A percentile compares a stretch with the other conserved stretches of the same genome.
Evolutionary conservation across 1,140 invertebrate genomes (phyloP).

Genomic region (Apolygus lucorum): DNA sequence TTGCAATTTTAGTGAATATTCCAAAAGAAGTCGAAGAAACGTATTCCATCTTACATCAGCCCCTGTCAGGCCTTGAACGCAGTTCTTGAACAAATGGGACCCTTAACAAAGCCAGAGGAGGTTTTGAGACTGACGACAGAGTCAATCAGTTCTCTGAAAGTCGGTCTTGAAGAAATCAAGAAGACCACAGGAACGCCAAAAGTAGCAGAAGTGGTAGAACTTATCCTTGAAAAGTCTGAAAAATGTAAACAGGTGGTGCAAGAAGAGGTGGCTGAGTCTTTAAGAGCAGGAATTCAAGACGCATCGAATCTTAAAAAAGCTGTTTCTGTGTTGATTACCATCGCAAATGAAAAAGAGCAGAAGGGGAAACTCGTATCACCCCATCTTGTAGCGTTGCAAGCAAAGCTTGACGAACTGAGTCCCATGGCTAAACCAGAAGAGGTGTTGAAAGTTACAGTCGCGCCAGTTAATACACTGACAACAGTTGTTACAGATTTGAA

Average conservation of each 20-base stretch:
- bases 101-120: background rate
- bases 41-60: background rate
- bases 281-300: background rate
- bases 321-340: background rate
- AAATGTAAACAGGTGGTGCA: background rate
- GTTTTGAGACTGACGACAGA: background rate
- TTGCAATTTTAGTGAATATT: background rate
- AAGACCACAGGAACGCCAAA: slow-evolving; percentile 11
- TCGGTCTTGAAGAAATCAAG: slow-evolving; percentile 29
- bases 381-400: background rate
- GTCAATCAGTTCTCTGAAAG: slow-evolving; percentile 3
- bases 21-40: background rate
- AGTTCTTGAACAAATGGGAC: background rate
- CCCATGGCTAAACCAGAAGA: background rate
- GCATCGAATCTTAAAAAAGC: background rate
- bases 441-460: background rate
- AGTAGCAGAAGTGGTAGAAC: background rate
- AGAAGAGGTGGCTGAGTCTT: slow-evolving; percentile 17
- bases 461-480: background rate
- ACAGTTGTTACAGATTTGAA: slow-evolving; percentile 27
- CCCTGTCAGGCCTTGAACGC: background rate
- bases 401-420: background rate
- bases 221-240: slow-evolving; percentile 14
- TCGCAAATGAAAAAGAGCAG: no score
- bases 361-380: no score